Evolutionary conservation across 1,140 invertebrate genomes (phyloP).

Genomic region (Musca domestica): DNA sequence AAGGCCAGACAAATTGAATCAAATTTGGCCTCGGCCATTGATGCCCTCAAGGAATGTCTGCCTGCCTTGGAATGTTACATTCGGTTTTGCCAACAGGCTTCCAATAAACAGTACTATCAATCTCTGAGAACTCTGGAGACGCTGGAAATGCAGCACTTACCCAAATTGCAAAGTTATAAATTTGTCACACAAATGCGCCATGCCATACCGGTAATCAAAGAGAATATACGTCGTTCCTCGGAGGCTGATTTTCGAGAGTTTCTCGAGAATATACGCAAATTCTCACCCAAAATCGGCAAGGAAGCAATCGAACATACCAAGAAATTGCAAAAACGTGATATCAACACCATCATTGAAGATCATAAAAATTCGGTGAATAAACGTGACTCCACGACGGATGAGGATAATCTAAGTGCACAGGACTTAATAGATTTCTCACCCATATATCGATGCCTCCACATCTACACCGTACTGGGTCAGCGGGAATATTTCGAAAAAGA

Average conservation of each 20-base stretch:
- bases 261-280: conserved; percentile 91
- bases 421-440: conserved; percentile 98
- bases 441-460: conserved; percentile 95
- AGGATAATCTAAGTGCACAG: conserved; percentile 88
- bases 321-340: conserved; percentile 44
- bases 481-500: conserved; percentile 92
- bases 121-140: conserved; percentile 97
- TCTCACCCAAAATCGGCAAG: conserved; percentile 92
- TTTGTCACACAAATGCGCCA: conserved; percentile 92
- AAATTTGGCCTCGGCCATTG: conserved; percentile 91
- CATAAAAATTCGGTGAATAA: conserved; percentile 31
- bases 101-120: conserved; percentile 95
- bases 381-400: conserved; percentile 55
- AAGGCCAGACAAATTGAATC: conserved; percentile 86
- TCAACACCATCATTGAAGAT: conserved; percentile 44
- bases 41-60: conserved; percentile 88
- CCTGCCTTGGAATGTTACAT: conserved; percentile 94
- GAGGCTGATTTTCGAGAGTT: conserved; percentile 97
- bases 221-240: conserved; percentile 92
- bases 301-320: conserved; percentile 85
- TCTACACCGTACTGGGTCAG: conserved; percentile 91
- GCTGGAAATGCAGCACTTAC: conserved; percentile 88
- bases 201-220: conserved; percentile 79
- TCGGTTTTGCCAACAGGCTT: conserved; percentile 91
- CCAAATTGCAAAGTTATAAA: conserved; percentile 87